Percentiles rank a stretch among this genome's conserved stretches.
Conservation (phyloP, 2,888 invertebrate species). For the Tenthredo distinguenda region DNA sequence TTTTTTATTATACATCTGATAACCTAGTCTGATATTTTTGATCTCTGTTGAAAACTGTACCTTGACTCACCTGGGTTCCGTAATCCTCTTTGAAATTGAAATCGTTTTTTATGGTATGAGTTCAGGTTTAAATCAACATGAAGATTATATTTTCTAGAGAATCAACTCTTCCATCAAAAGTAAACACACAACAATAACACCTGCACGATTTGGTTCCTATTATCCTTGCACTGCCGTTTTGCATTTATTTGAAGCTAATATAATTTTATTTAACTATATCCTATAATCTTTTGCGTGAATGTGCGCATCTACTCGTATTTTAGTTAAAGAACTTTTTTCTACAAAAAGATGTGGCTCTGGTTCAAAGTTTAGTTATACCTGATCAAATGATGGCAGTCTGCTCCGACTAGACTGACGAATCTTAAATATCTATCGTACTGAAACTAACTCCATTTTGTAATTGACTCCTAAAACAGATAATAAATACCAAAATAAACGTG, state of each 20-base stretch:
- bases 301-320: neutral
- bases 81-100: neutral
- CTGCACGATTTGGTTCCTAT: constrained; percentile 43
- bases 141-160: neutral
- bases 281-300: neutral
- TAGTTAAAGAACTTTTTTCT: neutral
- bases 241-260: constrained; percentile 32
- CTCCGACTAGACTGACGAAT: neutral
- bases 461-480: neutral
- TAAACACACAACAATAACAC: constrained; percentile 39
- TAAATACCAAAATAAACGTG: neutral
- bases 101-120: neutral
- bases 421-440: neutral
- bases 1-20: neutral
- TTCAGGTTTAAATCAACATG: neutral
- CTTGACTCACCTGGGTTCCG: neutral
- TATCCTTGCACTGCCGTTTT: constrained; percentile 40
- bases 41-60: constrained; percentile 20
- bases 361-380: neutral
- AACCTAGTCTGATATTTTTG: constrained; percentile 4
- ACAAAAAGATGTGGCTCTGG: neutral
- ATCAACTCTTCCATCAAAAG: neutral
- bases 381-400: neutral
- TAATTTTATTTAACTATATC: constrained; percentile 33
- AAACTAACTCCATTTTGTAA: neutral